Evolutionary conservation across 2,113 vertebrate species (phyloP).

Genomic region (Phalacrocorax aristotelis): DNA sequence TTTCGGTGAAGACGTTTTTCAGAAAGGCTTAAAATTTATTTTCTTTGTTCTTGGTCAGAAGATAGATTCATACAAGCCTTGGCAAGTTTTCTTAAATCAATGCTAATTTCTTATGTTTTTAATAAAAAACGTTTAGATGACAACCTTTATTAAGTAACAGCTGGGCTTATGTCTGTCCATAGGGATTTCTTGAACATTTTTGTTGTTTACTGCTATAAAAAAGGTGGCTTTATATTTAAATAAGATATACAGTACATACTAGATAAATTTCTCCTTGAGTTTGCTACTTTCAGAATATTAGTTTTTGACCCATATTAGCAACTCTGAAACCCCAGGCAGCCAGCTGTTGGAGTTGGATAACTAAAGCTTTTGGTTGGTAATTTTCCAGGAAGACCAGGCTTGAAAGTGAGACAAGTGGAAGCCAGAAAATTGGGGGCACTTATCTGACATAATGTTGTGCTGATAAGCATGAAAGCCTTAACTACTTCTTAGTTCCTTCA

Average conservation of each 20-base stretch:
- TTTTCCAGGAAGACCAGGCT: background rate
- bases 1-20: background rate
- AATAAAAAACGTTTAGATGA: background rate
- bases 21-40: background rate
- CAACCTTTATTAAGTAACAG: background rate
- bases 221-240: fast-evolving
- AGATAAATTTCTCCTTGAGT: background rate
- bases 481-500: background rate
- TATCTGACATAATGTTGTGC: background rate
- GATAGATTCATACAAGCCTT: background rate
- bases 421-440: background rate
- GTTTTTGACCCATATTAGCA: background rate
- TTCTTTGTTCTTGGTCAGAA: background rate
- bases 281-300: background rate
- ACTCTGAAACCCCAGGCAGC: background rate
- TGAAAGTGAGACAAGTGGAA: background rate
- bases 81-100: background rate
- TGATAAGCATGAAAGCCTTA: background rate
- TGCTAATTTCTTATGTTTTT: background rate
- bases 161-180: background rate
- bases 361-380: background rate
- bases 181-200: background rate
- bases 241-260: background rate
- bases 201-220: background rate
- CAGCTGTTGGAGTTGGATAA: background rate